These are phyloP conservation scores for Anabas testudineus DNA, from an alignment of 2,797 vertebrate genomes.

Conservation along the genomic window DNA sequence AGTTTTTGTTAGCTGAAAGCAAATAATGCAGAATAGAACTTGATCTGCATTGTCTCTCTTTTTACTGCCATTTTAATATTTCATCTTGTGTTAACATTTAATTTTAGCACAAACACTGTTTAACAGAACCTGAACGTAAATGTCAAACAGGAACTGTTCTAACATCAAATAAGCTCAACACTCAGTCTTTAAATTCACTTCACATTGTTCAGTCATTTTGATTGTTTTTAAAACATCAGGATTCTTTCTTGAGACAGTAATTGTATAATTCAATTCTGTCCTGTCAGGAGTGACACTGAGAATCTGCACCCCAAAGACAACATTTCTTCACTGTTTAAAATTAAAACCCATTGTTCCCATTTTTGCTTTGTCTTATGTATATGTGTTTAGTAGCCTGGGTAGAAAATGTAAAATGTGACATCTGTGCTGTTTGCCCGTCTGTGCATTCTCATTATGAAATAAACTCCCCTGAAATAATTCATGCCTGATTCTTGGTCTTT, in stretches of 20 bases:
- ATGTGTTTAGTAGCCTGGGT: constrained; percentile 67
- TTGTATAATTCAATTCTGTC: constrained; percentile 3
- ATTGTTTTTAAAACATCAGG: neutral
- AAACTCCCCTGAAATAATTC: constrained; percentile 68
- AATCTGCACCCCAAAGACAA: constrained; percentile 40
- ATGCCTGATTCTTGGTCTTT: constrained; percentile 18
- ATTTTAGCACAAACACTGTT: neutral
- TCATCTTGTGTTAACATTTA: constrained; percentile 13
- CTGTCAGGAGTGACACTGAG: neutral
- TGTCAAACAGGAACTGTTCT: constrained; percentile 7
- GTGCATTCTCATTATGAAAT: constrained; percentile 64
- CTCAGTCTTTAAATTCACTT: constrained; percentile 4
- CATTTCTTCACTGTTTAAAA: constrained; percentile 36
- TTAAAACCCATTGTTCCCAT: constrained; percentile 48
- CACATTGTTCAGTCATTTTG: constrained; percentile 6
- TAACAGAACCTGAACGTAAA: constrained; percentile 34
- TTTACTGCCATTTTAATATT: constrained; percentile 16
- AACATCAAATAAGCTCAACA: neutral
- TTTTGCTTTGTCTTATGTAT: constrained; percentile 56
- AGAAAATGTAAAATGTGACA: constrained; percentile 74
- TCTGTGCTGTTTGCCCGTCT: constrained; percentile 78
- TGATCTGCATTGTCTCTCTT: neutral
- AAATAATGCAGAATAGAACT: neutral
- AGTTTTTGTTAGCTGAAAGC: constrained; percentile 3
- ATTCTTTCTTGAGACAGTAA: neutral